Base-by-base conservation (phyloP, 2,888 invertebrate species). In the Priocnemis perturbator region DNA sequence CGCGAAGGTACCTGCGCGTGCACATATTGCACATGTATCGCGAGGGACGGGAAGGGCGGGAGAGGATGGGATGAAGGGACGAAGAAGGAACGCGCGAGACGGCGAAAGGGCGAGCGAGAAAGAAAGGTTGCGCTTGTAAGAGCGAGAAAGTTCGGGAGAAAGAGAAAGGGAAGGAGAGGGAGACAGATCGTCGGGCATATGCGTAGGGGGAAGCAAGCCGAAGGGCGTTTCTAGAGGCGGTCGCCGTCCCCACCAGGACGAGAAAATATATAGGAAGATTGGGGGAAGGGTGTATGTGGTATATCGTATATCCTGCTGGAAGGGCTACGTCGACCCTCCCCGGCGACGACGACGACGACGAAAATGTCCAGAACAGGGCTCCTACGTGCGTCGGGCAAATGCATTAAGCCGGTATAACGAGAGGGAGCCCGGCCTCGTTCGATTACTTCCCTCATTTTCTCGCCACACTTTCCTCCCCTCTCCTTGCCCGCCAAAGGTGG, bases 171-270 rank as follows among this genome's bases (percentile, higher is more conserved):
- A 26, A 26, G 26, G 26, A 5, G 37, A 37, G 37, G 37, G 37
- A 37, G 37, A 37, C 4, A 37, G 37, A 37, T 37, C 67, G 74
- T 66, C 62, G 65, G 63, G 67, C 57, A 65, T 61, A 67, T 67
- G 72, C 64, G 75, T 72, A 73, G 79, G 81, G 79, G 80, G 80
- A 82, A 74, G 74, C 76, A 78, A 79, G 76, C 76, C 84, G 79
- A 86, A 88, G 88, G 89, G 89, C 88, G 89, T 89, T 88, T 87
- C 89, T 86, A 85, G 86, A 88, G 89, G 89, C 89, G 89, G 89
- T 88, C 88, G 87, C 81, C 82, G 76, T 81, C 85, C 85, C 85
- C 86, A 74, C 86, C 83, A 76, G 74, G 71, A 64, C 67, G 76
- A 67, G 77, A 72, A 77, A 78, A 74, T 78, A 77, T 76, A 59